Conservation (phyloP, 1,140 invertebrate genomes). For the Drosophila jambulina region DNA sequence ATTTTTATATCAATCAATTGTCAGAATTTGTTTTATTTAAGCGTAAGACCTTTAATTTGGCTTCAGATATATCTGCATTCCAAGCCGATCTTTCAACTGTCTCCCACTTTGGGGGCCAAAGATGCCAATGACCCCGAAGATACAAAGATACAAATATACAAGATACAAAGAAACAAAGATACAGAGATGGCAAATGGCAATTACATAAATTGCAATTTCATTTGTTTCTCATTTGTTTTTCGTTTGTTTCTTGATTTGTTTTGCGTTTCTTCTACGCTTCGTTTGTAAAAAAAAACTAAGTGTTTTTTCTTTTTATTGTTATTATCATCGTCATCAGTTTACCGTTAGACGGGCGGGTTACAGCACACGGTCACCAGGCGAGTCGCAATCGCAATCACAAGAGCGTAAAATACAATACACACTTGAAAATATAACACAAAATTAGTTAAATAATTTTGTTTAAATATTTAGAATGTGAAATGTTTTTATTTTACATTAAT, state of each 20-base stretch:
- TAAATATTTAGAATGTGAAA: neutral
- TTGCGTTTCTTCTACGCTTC: slow-evolving; percentile 37
- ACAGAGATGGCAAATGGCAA: slow-evolving; percentile 22
- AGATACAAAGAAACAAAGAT: slow-evolving; percentile 14
- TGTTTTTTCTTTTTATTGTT: slow-evolving; percentile 30
- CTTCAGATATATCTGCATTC: slow-evolving; percentile 21
- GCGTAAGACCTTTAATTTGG: neutral
- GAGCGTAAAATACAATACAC: slow-evolving; percentile 38
- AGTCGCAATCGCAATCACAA: slow-evolving; percentile 33
- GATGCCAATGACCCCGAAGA: slow-evolving; percentile 13
- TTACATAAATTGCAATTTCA: slow-evolving; percentile 81
- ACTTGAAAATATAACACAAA: neutral
- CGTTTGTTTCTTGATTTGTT: slow-evolving; percentile 6
- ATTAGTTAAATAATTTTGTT: neutral
- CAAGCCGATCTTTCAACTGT: neutral
- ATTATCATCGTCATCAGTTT: slow-evolving; percentile 52
- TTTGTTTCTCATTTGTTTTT: slow-evolving; percentile 51
- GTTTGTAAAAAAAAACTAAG: slow-evolving; percentile 36
- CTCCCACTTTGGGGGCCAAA: slow-evolving; percentile 7
- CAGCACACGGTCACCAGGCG: slow-evolving; percentile 48
- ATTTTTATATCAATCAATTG: no score
- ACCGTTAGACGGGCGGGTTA: slow-evolving; percentile 65
- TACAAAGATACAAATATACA: slow-evolving; percentile 19
- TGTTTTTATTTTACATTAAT: no score
- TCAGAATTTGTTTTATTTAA: neutral